Base-by-base conservation (phyloP, 2,888 invertebrate genomes). In the Herminia tarsipennalis region DNA sequence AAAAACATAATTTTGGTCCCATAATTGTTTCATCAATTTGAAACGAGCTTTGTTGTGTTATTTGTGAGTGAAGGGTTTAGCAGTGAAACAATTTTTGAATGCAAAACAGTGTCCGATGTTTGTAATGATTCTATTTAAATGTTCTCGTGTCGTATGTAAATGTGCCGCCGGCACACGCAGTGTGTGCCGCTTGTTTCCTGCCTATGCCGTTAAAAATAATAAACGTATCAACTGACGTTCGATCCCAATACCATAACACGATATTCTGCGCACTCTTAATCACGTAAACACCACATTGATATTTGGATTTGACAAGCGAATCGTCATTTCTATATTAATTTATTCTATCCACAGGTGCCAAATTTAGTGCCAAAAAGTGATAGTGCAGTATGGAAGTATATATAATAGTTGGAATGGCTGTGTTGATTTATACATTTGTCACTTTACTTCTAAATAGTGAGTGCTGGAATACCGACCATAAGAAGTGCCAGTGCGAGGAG, bases 401-500 rank as follows among this genome's bases (percentile, higher is more conserved):
- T 70, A 59, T 88, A 45, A 76, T 90, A 47, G 56, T 90, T 42
- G 88, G 88, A 46, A 77, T 89, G 73, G 89, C 82, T 42, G 80
- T 90, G 49, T 65, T 90, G 62, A 75, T 89, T 18, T 91, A 90
- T 67, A 76, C 80, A 35, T 60, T 88, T 14, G 71, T 83, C 36
- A 73, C 83, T 24, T 45, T 86, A 27, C 35, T 89, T 10, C 27
- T 81, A 43, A 88, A 83, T 61, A 77, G 83, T 42, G 78, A 85
- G 39, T 87, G 88, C 54, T 88, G 86, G 82, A 76, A 72, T 37
- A 58, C 71, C 35, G 78, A 79, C 42, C 68, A 73, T 32, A 75
- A 80, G 54, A 82, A 79, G 73, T 91, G 90, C 60, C 66, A 71
- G 46, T 91, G 90, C 52, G 88, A 89, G 39, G 88, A 89, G 67